Conservation (phyloP, 2,113 vertebrate genomes). For the Tamias sibiricus region DNA sequence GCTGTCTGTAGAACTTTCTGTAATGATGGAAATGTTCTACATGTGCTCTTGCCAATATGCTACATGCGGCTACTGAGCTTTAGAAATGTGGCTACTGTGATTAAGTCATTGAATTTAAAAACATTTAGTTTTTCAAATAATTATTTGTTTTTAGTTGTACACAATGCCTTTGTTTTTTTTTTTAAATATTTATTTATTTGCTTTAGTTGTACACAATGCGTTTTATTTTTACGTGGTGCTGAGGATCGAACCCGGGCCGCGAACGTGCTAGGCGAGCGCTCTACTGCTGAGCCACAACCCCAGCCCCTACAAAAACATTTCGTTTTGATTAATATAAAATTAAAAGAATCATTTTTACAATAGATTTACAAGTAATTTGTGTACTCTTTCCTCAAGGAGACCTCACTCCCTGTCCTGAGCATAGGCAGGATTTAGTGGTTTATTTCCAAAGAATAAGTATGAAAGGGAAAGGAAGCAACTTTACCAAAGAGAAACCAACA, state of each 20-base stretch:
- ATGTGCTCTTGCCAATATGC: not conserved
- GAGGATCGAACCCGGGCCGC: too few species aligned
- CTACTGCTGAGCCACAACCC: too few species aligned
- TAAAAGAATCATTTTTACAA: not conserved
- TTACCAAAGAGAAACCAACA: not conserved
- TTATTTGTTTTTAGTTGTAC: too few species aligned
- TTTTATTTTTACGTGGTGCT: too few species aligned
- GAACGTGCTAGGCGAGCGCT: too few species aligned
- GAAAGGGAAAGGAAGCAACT: not conserved
- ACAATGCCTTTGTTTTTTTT: too few species aligned
- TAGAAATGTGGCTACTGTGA: not conserved
- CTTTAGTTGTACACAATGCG: too few species aligned
- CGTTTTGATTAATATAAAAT: conserved; percentile 16
- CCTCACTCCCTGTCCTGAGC: not conserved
- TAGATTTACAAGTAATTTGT: conserved; percentile 4
- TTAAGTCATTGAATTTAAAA: not conserved
- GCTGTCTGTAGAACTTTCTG: not conserved
- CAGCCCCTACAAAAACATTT: too few species aligned
- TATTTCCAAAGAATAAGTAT: not conserved
- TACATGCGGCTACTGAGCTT: not conserved
- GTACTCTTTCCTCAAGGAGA: not conserved
- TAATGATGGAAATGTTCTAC: not conserved
- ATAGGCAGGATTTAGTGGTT: not conserved
- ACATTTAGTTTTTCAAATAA: too few species aligned
- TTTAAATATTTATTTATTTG: too few species aligned